Evolutionary conservation across 2,888 invertebrate genomes (phyloP), one percentile per base, ranked within the genome.

Genomic region (Chrysomela aeneicollis): DNA sequence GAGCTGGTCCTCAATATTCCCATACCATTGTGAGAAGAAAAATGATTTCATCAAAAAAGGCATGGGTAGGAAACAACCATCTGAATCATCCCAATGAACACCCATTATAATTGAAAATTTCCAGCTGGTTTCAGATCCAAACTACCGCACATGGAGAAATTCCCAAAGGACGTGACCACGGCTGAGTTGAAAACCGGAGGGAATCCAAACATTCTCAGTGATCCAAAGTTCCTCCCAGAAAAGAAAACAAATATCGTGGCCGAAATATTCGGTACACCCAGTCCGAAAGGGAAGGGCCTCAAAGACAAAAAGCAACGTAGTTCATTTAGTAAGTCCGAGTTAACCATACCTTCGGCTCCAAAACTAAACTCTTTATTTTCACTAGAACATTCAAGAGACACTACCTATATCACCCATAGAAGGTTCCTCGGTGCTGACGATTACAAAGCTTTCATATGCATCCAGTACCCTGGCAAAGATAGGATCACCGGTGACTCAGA

Each of bases 1-100:
- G 78, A 91, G 89, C 78, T 81, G 86, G 51, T 89, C 89, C 73
- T 84, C 87, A 66, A 92, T 94, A 74, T 90, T 87, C 78, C 90
- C 90, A 61, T 94, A 93, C 82, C 89, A 92, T 76, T 92, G 92
- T 79, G 86, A 86, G 32, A 88, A 88, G 71, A 94, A 94, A 83
- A 85, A 87, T 82, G 93, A 93, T 73, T 93, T 93, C 77, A 93
- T 94, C 73, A 90, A 86, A 76, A 92, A 92, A 83, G 94, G 94
- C 76, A 85, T 92, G 77, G 90, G 94, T 94, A 86, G 86, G 89
- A 71, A 63, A n/a, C n/a, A 26, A 26, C 26, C 6, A n/a, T n/a
- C n/a, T n/a, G n/a, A n/a, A n/a, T n/a, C n/a, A n/a, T 26, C 6
- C 6, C 26, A 26, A 26, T 6, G 6, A 26, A 26, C 26, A 3